A percentile compares a stretch with the other conserved stretches of the same genome.
Evolutionary conservation across 2,113 vertebrate species (phyloP).

Genomic region (Grallaria varia): DNA sequence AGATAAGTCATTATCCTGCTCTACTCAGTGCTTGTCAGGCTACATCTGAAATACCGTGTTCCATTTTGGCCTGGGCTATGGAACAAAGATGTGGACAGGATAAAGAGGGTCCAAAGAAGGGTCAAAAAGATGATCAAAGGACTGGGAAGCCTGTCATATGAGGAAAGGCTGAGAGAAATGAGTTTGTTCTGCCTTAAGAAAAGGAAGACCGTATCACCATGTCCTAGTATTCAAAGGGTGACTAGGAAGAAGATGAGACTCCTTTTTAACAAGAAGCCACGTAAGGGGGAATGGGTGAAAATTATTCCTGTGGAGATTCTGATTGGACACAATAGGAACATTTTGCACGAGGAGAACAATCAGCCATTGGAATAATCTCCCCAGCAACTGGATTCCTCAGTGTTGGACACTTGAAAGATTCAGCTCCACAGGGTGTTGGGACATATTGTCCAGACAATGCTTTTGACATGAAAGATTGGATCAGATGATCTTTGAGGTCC

Average conservation of each 20-base stretch:
- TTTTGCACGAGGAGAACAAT: not conserved
- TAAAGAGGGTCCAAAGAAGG: not conserved
- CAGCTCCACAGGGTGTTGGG: not conserved
- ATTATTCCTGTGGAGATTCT: not conserved
- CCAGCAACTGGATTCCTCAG: not conserved
- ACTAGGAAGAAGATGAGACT: not conserved
- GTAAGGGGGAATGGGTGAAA: not conserved
- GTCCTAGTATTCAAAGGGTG: not conserved
- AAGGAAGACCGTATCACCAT: too few relatives aligned
- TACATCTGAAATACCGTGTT: not conserved
- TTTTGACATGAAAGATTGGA: not conserved
- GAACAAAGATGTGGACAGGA: not conserved
- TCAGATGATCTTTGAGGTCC: not conserved
- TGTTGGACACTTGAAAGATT: not conserved
- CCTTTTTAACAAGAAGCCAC: not conserved
- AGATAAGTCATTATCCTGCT: not conserved
- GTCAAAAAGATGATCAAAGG: not conserved
- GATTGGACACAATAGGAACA: not conserved
- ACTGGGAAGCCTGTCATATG: not conserved
- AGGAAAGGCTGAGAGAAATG: not conserved
- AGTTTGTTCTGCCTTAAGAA: not conserved
- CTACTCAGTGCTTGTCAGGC: not conserved
- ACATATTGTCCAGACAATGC: not conserved
- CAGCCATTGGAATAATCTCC: not conserved
- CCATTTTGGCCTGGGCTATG: not conserved